Evolutionary conservation across 2,113 vertebrate genomes (phyloP).

Genomic region (Sminthopsis crassicaudata): DNA sequence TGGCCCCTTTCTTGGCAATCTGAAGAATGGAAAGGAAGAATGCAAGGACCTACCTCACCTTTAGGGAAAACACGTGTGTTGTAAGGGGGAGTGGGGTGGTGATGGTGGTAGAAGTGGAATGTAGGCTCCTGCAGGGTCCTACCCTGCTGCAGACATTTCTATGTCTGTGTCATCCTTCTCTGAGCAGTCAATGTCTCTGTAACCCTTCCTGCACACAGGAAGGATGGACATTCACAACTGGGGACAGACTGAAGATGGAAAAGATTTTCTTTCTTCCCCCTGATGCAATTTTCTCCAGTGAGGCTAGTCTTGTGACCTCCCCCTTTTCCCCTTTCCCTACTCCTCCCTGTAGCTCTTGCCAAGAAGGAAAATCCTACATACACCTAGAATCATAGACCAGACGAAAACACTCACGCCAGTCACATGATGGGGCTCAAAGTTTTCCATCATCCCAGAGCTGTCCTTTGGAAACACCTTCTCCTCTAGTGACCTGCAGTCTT

Average conservation of each 20-base stretch:
- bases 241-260: conserved; percentile 54
- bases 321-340: not conserved
- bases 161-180: not conserved
- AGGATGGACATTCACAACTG: not conserved
- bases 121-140: not conserved
- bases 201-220: not conserved
- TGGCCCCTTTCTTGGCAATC: conserved; percentile 74
- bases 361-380: conserved; percentile 72
- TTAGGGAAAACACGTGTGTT: conserved; percentile 13
- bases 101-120: not conserved
- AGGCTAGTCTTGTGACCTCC: conserved; percentile 21
- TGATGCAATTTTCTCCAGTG: conserved; percentile 56
- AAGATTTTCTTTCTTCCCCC: conserved; percentile 63
- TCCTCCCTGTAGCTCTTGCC: conserved; percentile 41
- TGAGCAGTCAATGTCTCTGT: not conserved
- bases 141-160: not conserved
- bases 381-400: conserved; percentile 67
- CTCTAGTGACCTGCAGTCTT: not conserved
- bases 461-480: not conserved
- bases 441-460: not conserved
- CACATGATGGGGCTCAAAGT: conserved; percentile 17
- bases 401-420: conserved; percentile 68
- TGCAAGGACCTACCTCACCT: conserved; percentile 52
- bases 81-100: not conserved
- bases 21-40: conserved; percentile 50